Evolutionary conservation across 2,113 vertebrate genomes (phyloP).

Genomic region (Felis chaus): DNA sequence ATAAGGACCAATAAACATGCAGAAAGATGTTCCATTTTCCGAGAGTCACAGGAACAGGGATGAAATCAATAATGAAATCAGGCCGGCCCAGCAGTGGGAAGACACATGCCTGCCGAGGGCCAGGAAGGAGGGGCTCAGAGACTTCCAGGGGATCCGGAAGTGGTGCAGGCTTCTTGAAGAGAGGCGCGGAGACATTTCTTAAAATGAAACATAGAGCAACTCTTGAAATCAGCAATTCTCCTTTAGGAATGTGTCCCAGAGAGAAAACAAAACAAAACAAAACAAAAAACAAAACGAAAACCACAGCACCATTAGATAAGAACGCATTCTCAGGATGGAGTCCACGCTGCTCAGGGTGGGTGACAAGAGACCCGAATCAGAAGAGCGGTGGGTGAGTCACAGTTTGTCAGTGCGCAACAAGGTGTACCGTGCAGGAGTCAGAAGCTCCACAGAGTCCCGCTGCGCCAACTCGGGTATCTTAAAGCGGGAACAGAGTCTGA

Average conservation of each 20-base stretch:
- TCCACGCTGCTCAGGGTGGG: not conserved
- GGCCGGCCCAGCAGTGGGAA: not conserved
- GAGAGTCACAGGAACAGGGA: not conserved
- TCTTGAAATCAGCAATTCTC: not conserved
- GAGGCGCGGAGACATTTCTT: not conserved
- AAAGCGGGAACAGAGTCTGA: not conserved
- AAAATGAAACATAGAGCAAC: not conserved
- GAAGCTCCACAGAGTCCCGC: not conserved
- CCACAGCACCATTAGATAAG: rapidly evolving
- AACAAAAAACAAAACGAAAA: too few species aligned
- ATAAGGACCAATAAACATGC: not conserved
- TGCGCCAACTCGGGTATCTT: rapidly evolving
- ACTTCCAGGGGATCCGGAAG: rapidly evolving
- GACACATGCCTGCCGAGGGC: not conserved
- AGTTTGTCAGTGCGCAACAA: too few species aligned
- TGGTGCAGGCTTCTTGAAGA: rapidly evolving
- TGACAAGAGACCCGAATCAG: not conserved
- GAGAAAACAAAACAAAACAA: too few species aligned
- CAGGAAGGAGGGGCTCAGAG: rapidly evolving
- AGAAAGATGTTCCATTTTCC: not conserved
- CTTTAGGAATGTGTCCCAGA: not conserved
- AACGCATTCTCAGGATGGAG: not conserved
- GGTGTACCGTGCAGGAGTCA: too few species aligned
- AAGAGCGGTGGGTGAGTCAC: too few species aligned
- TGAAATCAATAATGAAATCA: not conserved